A percentile compares a stretch with the other conserved stretches of the same genome.
These are phyloP conservation scores for Beroe forskalii DNA, from an alignment of 37 sponge, comb jelly and placozoan genomes.

Conservation along the genomic window DNA sequence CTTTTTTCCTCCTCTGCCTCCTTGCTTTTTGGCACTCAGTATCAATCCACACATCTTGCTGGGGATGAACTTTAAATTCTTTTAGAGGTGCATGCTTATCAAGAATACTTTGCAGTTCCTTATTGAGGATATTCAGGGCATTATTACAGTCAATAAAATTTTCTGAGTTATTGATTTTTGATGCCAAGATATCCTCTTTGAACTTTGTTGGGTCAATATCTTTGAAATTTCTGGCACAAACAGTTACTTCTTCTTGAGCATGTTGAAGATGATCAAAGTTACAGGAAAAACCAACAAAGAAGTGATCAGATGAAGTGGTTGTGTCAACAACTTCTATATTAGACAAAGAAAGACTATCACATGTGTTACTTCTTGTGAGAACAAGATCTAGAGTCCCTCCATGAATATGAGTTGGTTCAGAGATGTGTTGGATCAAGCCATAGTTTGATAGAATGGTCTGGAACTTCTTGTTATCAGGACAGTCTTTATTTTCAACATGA, in stretches of 20 bases:
- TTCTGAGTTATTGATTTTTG: neutral
- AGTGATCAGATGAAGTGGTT: neutral
- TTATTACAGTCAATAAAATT: neutral
- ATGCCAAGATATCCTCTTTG: neutral
- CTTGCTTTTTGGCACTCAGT: neutral
- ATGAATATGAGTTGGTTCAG: neutral
- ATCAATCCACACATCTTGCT: neutral
- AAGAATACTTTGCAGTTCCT: neutral
- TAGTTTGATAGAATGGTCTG: neutral
- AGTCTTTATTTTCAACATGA: neutral
- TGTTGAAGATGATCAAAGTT: neutral
- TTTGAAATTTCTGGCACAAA: neutral
- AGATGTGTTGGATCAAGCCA: neutral
- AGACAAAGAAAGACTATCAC: neutral
- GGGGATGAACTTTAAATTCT: neutral
- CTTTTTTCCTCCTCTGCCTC: neutral
- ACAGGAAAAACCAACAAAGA: neutral
- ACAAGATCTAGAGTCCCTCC: neutral
- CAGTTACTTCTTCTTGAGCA: no score
- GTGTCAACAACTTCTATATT: neutral
- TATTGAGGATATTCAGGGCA: neutral
- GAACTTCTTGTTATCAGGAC: neutral
- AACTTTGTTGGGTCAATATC: neutral
- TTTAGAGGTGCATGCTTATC: neutral
- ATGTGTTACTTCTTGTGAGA: neutral